Evolutionary conservation across 2,888 invertebrate species (phyloP), one percentile per base, ranked within the genome.

Genomic region (Arrhopalites spinosus): DNA sequence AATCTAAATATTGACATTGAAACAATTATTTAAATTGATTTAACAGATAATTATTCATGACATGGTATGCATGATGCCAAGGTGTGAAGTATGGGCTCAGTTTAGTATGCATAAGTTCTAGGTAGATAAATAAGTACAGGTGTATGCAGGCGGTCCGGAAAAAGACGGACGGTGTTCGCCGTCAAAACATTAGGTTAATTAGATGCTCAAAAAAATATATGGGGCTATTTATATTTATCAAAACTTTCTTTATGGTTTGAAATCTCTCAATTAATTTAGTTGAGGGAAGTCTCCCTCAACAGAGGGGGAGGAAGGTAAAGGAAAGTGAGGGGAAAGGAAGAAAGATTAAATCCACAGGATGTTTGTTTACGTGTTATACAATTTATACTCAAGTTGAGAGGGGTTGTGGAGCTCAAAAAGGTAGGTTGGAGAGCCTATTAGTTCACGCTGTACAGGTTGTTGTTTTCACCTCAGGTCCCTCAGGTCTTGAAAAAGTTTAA

Each of bases 151-250:
- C 3, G 36, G 36, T 36, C 36, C 36, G 36, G 36, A 36, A 36
- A 11, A 11, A 36, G 36, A 7, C 36, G 36, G 36, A 15, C 17
- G 15, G n/a, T 50, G 17, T 50, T 17, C 7, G 50, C 50, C 50
- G 50, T 50, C 15, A 50, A 59, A 59, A 27, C 59, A 59, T 59
- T 25, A 59, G 59, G 59, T 59, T 25, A 5, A 59, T 59, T 59
- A 27, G 27, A 23, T 36, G 8, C 25, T 2, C 25, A 1, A 13
- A 25, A 25, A 59, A 59, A 25, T 59, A 23, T 59, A 59, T 59
- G 23, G 3, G 59, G 15, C 25, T 2, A 20, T 23, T 27, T 25
- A 1, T 23, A 25, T 1, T 20, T n/a, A 15, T 15, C 17, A 50
- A 50, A n/a, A 50, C 59, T 59, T 23, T 23, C 11, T 25, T 59